Conservation (phyloP, 2,888 invertebrate species). For the Lamellibrachia columna region DNA sequence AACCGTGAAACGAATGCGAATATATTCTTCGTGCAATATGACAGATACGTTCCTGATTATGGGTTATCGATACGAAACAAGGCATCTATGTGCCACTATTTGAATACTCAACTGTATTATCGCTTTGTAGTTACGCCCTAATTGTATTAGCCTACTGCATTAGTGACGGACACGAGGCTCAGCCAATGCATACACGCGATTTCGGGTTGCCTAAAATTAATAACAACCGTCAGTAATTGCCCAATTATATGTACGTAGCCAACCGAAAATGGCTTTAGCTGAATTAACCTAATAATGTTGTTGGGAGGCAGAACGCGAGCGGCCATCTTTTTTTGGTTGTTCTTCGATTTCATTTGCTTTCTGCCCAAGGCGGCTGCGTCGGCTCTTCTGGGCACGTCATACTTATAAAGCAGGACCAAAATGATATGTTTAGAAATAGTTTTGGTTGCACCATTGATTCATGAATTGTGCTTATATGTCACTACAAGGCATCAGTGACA, state of each 20-base stretch:
- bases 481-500: not conserved
- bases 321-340: not conserved
- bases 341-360: not conserved
- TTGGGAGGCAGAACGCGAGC: not conserved
- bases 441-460: not conserved
- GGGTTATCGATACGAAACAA: not conserved
- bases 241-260: slow-evolving; percentile 12
- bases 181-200: not conserved
- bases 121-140: slow-evolving; percentile 4
- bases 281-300: slow-evolving; percentile 16
- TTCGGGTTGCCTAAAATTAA: not conserved
- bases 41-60: slow-evolving; percentile 4
- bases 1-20: not conserved
- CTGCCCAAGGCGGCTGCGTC: not conserved
- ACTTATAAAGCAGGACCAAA: not conserved
- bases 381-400: not conserved
- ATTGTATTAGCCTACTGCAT: slow-evolving; percentile 11
- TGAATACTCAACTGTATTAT: not conserved
- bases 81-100: not conserved
- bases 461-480: not conserved
- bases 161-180: not conserved
- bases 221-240: slow-evolving; percentile 5
- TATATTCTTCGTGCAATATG: not conserved
- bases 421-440: not conserved
- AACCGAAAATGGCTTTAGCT: slow-evolving; percentile 12